Evolutionary conservation across 2,113 vertebrate genomes (phyloP), one percentile per base, ranked within the genome.

Genomic region (Chloebia gouldiae): DNA sequence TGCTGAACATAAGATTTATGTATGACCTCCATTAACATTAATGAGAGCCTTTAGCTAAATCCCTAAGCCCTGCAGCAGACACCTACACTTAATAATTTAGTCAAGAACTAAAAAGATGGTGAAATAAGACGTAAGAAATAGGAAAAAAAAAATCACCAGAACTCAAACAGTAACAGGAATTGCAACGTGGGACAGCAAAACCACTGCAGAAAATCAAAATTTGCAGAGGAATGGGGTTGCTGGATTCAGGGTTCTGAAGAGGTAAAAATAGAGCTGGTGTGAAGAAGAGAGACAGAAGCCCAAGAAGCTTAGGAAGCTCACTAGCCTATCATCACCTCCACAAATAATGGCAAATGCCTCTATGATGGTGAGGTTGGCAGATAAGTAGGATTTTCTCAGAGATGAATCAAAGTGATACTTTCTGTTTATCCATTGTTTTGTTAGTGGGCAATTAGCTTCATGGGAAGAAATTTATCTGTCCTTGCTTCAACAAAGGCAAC

Each of bases 241-340:
- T 85, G 22, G 22, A 53, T 64, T 76, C 23, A 82, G 27, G 19
- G 13, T 44, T 28, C 47, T 51, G 70, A 77, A 59, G 44, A n/a
- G 9, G 24, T 56, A 86, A 97, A 90, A 90, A 80, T 17, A 91
- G 79, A 88, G 17, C 39, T 66, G 27, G 19, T 85, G 39, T 77
- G 68, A 73, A 82, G 66, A 87, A 47, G 31, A 69, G 35, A 33
- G 63, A 72, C 68, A 88, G 66, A 85, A 88, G 81, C 57, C 85
- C 49, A 70, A 93, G 93, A 71, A 95, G 92, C 83, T 96, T 93
- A 87, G 80, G 73, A 65, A 81, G 56, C n/a, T 65, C 65, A 12
- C 27, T 25, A 68, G 35, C 76, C 13, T 92, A 91, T 88, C 97
- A 88, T 88, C 61, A 90, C 75, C 84, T 90, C 44, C 72, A 81